A percentile compares a stretch with the other conserved stretches of the same genome.
These are phyloP conservation scores for Halichoeres trimaculatus DNA, from an alignment of 2,113 vertebrate species.

Conservation along the genomic window DNA sequence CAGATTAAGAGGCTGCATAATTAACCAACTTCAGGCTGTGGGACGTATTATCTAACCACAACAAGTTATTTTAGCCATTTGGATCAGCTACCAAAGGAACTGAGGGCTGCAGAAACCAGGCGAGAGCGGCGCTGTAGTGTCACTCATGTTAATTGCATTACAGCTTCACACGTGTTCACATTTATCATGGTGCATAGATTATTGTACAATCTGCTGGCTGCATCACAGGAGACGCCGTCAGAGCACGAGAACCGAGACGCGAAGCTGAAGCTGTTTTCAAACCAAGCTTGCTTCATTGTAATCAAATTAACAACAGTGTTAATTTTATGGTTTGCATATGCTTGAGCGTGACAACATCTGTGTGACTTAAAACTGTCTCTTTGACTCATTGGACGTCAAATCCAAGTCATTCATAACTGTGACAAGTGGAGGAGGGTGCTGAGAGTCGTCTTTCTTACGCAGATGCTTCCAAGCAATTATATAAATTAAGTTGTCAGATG, in stretches of 20 bases:
- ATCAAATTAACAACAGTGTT: constrained; percentile 42
- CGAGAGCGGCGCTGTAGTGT: neutral
- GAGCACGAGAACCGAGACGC: neutral
- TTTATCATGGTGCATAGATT: constrained; percentile 5
- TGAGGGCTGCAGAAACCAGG: neutral
- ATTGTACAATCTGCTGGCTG: constrained; percentile 8
- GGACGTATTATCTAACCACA: constrained; percentile 45
- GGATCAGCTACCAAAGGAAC: neutral
- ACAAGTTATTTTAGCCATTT: constrained; percentile 44
- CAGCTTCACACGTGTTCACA: constrained; percentile 27
- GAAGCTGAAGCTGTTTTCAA: neutral
- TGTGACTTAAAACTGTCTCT: constrained; percentile 39
- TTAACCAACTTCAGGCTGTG: constrained; percentile 59
- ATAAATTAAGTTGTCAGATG: constrained; percentile 82
- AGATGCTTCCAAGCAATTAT: constrained; percentile 78
- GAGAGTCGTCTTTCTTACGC: constrained; percentile 69
- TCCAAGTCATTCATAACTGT: constrained; percentile 63
- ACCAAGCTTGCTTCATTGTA: constrained; percentile 4
- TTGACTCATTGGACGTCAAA: constrained; percentile 74
- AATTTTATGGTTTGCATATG: constrained; percentile 30
- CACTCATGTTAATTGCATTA: constrained; percentile 41
- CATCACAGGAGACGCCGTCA: constrained; percentile 16
- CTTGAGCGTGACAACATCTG: constrained; percentile 33
- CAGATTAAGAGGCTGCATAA: constrained; percentile 51
- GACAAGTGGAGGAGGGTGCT: constrained; percentile 63